Base-by-base conservation (phyloP, 1,140 invertebrate species). In the Xylocopa sonorina region DNA sequence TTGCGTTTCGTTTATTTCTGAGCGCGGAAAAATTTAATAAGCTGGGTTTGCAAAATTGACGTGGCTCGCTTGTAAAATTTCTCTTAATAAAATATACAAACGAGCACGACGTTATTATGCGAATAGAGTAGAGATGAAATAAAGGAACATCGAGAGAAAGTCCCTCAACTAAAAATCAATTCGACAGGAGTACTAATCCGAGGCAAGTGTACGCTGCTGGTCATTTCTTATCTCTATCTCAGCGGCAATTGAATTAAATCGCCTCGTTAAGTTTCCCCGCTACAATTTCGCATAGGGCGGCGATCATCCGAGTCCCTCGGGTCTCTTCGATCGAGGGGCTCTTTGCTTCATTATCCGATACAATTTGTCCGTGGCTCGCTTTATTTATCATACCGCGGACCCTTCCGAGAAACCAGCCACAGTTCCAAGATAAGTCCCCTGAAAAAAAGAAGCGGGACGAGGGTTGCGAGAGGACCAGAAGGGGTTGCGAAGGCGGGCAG, bases 371-470 rank as follows among this genome's bases (percentile, higher is more conserved):
- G 14, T n/a, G 21, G 48, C 34, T 58, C 68, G 53, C 55, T 87
- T 88, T 81, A 79, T 87, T 83, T 84, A 86, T 84, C 78, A 53
- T 73, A 43, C 29, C 48, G 38, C 48, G 53, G 55, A 60, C 67
- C 60, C 76, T 80, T 88, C 84, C 82, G 74, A 69, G 76, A 78
- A 85, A 21, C 46, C 57, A 43, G 38, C 53, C 46, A 16, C 12
- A 24, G 9, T 24, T 10, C 80, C 80, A 82, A 81, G 82, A 88
- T 87, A 88, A 88, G 81, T 87, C 83, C 82, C 69, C n/a, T n/a
- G n/a, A 43, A 10, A 58, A 75, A 72, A 62, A 55, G 38, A 34
- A 38, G 18, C n/a, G 1, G 24, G 60, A 50, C 24, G 34, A 43
- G 50, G 57, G 43, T 29, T n/a, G 43, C 34, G 27, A 34, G 29